Base-by-base conservation (phyloP, 1,140 invertebrate genomes). In the Zaprionus capensis region DNA sequence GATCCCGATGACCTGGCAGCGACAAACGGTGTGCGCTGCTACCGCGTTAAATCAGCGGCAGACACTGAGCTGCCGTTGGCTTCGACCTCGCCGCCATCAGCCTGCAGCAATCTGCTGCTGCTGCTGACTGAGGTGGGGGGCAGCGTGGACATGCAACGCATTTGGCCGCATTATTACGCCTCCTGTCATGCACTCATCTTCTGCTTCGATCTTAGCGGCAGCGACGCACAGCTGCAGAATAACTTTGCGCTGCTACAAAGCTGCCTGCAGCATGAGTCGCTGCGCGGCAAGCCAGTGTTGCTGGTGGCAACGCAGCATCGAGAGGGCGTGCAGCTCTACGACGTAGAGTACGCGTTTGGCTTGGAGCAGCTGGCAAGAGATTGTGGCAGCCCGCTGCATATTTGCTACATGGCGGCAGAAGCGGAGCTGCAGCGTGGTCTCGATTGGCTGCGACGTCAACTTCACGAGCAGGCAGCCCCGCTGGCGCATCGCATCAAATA, bases 11-110 rank as follows among this genome's bases (percentile, higher is more conserved):
- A 81, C 57, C 55, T 70, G 22, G 76, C 49, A 9, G 26, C 91
- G 24, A 92, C 91, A 5, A 92, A 92, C 49, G 91, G 91, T 0
- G 87, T 86, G 4, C 87, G 91, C 15, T 83, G 74, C 62, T 92
- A 66, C 61, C 61, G 73, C 11, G 6, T 59, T 28, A 17, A 31
- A 46, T n/a, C 15, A 28, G 24, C 31, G 0, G 1, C 22, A 0
- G 56, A 34, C 22, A 49, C 17, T 6, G 14, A 34, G 7, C 2
- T 9, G 2, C n/a, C 41, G 7, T 6, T 17, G 7, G 3, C n/a
- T n/a, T n/a, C 41, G n/a, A 7, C 41, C 14, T 15, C n/a, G 41
- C 6, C 41, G n/a, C 0, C 41, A n/a, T 15, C 14, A 14, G 6
- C 17, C 7, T 2, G 17, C 17, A 44, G 41, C n/a, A 11, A 3